A percentile compares a stretch with the other conserved stretches of the same genome.
Conservation (phyloP, 2,888 invertebrate genomes). For the Chirona hameri region DNA sequence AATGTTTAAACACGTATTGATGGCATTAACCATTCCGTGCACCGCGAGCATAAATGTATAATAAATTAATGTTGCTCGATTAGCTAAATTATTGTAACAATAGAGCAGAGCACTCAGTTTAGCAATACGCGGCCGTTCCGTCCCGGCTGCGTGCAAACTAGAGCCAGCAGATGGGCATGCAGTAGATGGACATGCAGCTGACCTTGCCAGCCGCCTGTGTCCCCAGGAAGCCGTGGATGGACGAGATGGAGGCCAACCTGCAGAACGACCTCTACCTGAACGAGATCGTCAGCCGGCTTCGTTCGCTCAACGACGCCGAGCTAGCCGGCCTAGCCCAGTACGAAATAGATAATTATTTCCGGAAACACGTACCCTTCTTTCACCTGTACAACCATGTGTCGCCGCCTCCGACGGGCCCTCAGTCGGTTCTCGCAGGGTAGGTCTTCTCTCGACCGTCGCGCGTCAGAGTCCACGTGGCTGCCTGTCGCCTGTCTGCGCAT, state of each 20-base stretch:
- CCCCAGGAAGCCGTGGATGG: neutral
- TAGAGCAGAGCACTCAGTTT: too few relatives aligned
- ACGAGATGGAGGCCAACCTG: neutral
- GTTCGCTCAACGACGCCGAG: neutral
- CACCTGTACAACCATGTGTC: neutral
- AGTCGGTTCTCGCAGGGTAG: neutral
- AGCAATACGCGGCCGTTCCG: too few relatives aligned
- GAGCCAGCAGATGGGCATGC: too few relatives aligned
- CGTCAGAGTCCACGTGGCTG: neutral
- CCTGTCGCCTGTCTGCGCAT: neutral
- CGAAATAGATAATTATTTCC: neutral
- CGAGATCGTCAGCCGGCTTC: neutral
- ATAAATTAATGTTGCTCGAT: too few relatives aligned
- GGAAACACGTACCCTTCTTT: neutral
- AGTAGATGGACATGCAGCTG: too few relatives aligned
- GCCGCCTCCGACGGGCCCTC: neutral
- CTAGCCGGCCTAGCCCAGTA: neutral
- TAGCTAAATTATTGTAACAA: too few relatives aligned
- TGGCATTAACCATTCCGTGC: too few relatives aligned
- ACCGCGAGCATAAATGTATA: too few relatives aligned
- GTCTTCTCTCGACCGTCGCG: neutral
- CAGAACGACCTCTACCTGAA: neutral
- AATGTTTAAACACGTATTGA: too few relatives aligned
- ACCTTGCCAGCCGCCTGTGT: too few relatives aligned
- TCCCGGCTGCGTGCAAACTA: too few relatives aligned